These are phyloP conservation scores for Xestia rhomboidea DNA, from an alignment of 2,888 invertebrate genomes.

Conservation along the genomic window DNA sequence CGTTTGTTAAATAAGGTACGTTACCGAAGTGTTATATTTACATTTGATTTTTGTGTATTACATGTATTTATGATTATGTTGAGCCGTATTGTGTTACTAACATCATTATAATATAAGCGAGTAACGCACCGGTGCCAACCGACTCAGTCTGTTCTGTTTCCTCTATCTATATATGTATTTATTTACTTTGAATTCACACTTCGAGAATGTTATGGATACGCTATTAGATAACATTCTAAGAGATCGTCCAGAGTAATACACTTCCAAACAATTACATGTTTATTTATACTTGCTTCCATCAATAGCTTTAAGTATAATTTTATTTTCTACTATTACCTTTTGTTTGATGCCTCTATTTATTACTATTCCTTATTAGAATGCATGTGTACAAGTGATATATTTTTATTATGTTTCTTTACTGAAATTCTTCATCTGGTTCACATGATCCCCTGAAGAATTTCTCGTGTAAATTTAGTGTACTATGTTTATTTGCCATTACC, in stretches of 20 bases:
- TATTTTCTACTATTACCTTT: slow-evolving; percentile 74
- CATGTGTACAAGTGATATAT: slow-evolving; percentile 84
- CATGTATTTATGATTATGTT: slow-evolving; percentile 82
- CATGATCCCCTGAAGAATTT: slow-evolving; percentile 76
- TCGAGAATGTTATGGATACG: slow-evolving; percentile 89
- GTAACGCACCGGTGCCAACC: slow-evolving; percentile 87
- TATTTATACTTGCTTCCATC: slow-evolving; percentile 83
- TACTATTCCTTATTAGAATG: slow-evolving; percentile 82
- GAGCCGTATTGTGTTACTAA: slow-evolving; percentile 84
- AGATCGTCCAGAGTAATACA: slow-evolving; percentile 57
- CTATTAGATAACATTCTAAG: slow-evolving; percentile 77
- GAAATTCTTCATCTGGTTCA: slow-evolving; percentile 75
- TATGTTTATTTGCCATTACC: slow-evolving; percentile 87
- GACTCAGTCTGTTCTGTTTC: slow-evolving; percentile 61
- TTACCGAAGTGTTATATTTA: slow-evolving; percentile 85
- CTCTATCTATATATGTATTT: slow-evolving; percentile 66
- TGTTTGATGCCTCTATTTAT: slow-evolving; percentile 80
- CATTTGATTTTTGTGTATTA: slow-evolving; percentile 87
- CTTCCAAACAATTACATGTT: slow-evolving; percentile 68
- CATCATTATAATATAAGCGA: slow-evolving; percentile 72
- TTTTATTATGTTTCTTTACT: slow-evolving; percentile 71
- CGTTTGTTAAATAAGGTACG: slow-evolving; percentile 90
- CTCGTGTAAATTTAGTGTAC: slow-evolving; percentile 77
- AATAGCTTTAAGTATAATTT: slow-evolving; percentile 82
- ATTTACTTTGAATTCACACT: slow-evolving; percentile 57